Evolutionary conservation across 2,888 invertebrate genomes (phyloP), one percentile per base, ranked within the genome.

Genomic region (Eubasilissa splendida): DNA sequence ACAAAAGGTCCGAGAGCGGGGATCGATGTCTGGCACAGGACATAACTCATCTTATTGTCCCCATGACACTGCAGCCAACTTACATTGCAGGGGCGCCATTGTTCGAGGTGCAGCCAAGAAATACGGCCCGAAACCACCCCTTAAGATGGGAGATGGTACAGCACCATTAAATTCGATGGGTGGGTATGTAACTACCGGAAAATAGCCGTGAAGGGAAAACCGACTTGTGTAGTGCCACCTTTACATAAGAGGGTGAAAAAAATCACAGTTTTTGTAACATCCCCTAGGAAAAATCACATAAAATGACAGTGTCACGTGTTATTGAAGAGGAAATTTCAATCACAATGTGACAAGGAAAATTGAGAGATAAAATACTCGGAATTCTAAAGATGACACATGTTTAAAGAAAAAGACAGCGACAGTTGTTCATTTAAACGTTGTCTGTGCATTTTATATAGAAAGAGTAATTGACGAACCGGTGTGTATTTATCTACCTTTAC

Each of bases 31-130:
- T 76, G 31, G 22, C 33, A 12, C 14, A 65, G 65, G 76, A 63
- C 54, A 76, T 76, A 76, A 76, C 60, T 76, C 76, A 76, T 76
- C 56, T 65, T 56, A 52, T 76, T 65, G 76, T 76, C 65, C 76
- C 65, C 65, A 53, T 31, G 65, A 63, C 65, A 65, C 65, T 63
- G 65, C 76, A 76, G 60, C 65, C 33, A 76, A 73, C 60, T 75
- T 75, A 50, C 60, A 60, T 75, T 22, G 9, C 22, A 50, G 50
- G 59, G 75, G 50, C 22, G 14, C 42, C 22, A 33, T 75, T 75
- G 75, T 75, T 56, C 59, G 59, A 75, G 75, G 75, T 75, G 75
- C 60, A 75, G 75, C 52, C 42, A 52, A 75, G 60, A 75, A 60
- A 75, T 60, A 75, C 14, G 50, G 75, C 75, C 75, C 33, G 31